Evolutionary conservation across 2,888 invertebrate genomes (phyloP).

Genomic region (Cancer borealis): DNA sequence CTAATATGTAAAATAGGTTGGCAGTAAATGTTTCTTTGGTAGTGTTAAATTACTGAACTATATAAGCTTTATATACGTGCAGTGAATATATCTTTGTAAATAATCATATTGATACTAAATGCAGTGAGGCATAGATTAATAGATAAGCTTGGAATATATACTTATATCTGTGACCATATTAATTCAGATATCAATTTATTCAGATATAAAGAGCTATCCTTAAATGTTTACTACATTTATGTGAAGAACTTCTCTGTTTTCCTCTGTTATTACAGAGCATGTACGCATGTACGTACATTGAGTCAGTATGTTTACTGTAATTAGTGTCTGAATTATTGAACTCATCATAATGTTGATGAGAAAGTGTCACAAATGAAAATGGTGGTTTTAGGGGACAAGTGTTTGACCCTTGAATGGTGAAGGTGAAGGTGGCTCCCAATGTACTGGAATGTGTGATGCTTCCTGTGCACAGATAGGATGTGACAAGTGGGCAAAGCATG

Average conservation of each 20-base stretch:
- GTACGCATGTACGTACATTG: conserved; percentile 15
- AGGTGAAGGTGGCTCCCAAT: not conserved
- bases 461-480: not conserved
- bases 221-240: conserved; percentile 31
- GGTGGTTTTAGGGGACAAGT: not conserved
- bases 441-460: not conserved
- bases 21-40: conserved; percentile 58
- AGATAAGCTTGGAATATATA: conserved; percentile 67
- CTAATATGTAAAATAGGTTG: conserved; percentile 52
- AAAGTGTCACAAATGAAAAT: conserved; percentile 14
- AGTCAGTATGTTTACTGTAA: conserved; percentile 25
- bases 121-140: conserved; percentile 53
- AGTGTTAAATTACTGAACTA: conserved; percentile 64
- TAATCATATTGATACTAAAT: conserved; percentile 65
- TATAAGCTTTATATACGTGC: conserved; percentile 67
- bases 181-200: conserved; percentile 9
- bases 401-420: not conserved
- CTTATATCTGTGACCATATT: conserved; percentile 38
- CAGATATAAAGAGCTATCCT: not conserved
- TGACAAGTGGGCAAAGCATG: not conserved
- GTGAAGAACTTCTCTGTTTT: conserved; percentile 6
- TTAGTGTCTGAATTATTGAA: conserved; percentile 18
- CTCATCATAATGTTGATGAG: conserved; percentile 22
- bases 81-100: conserved; percentile 68
- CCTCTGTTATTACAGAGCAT: conserved; percentile 28